Percentiles rank a stretch among this genome's conserved stretches.
Conservation (phyloP, 2,113 vertebrate species). For the Condylura cristata region DNA sequence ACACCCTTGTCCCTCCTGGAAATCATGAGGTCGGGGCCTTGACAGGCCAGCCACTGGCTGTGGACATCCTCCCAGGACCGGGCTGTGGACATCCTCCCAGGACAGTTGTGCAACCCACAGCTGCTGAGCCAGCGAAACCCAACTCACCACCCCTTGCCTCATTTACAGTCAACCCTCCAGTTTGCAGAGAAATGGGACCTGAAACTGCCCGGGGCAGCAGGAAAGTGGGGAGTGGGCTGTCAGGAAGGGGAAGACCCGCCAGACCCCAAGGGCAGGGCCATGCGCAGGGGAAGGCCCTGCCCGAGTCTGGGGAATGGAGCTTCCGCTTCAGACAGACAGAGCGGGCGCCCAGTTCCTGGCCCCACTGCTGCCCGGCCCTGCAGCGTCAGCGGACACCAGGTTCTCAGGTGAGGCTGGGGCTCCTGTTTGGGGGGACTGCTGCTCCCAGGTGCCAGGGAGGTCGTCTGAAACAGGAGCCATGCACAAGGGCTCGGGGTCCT, state of each 20-base stretch:
- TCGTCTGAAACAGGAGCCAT: background rate
- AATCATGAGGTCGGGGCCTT: background rate
- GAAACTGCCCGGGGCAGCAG: slow-evolving; percentile 72
- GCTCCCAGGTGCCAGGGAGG: too few species aligned
- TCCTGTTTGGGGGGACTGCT: background rate
- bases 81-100: background rate
- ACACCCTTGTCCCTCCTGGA: too few species aligned
- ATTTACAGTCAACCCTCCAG: slow-evolving; percentile 26
- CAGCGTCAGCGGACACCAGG: background rate
- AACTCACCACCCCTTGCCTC: background rate
- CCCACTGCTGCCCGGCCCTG: background rate
- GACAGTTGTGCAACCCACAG: background rate
- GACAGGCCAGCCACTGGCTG: background rate
- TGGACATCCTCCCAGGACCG: background rate
- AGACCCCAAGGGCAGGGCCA: background rate
- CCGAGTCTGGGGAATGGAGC: background rate
- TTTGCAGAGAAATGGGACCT: slow-evolving; percentile 67
- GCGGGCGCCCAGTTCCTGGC: background rate
- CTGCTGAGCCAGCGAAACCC: slow-evolving; percentile 65
- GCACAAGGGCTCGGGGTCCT: background rate
- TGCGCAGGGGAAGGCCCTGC: slow-evolving; percentile 13
- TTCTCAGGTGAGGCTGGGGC: slow-evolving; percentile 45
- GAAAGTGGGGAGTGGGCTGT: background rate
- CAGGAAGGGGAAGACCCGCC: background rate
- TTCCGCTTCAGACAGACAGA: slow-evolving; percentile 33